phyloP scores from a whole-genome alignment of 1,140 invertebrate genomes.

The Tyrophagus putrescentiae region DNA sequence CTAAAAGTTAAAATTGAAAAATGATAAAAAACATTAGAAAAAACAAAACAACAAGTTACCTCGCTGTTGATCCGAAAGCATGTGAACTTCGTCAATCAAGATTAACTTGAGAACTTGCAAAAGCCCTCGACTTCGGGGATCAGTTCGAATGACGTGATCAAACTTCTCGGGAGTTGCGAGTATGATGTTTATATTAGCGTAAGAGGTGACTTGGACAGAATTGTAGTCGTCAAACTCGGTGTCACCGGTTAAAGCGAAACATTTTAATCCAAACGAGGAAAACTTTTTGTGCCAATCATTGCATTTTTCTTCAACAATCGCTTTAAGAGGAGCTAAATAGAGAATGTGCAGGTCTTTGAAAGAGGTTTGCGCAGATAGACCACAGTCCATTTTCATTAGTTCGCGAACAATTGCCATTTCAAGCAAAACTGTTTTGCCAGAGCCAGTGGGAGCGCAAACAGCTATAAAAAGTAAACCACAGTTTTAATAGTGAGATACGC shows the following conservation, averaged over 20 bases:
- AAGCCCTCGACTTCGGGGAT: slow-evolving; percentile 44
- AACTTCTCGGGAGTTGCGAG: slow-evolving; percentile 72
- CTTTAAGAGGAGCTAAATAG: slow-evolving; percentile 56
- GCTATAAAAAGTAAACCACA: slow-evolving; percentile 45
- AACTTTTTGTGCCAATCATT: slow-evolving; percentile 58
- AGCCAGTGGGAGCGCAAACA: slow-evolving; percentile 86
- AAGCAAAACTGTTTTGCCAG: slow-evolving; percentile 67
- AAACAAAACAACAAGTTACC: not conserved
- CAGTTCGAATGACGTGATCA: slow-evolving; percentile 58
- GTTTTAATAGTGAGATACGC: no score
- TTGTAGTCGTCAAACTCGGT: slow-evolving; percentile 46
- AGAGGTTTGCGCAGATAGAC: slow-evolving; percentile 37
- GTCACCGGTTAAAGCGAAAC: slow-evolving; percentile 58
- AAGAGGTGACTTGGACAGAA: slow-evolving; percentile 28
- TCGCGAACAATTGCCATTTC: slow-evolving; percentile 57
- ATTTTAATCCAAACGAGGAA: slow-evolving; percentile 43
- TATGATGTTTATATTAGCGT: slow-evolving; percentile 41
- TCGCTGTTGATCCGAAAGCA: slow-evolving; percentile 33
- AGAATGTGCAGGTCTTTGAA: slow-evolving; percentile 20
- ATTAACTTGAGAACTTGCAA: slow-evolving; percentile 51
- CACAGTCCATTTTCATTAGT: slow-evolving; percentile 36
- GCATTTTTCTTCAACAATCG: slow-evolving; percentile 52
- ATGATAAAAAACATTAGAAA: slow-evolving; percentile 35
- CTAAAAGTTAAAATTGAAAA: slow-evolving; percentile 29
- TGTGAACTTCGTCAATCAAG: slow-evolving; percentile 54